These are phyloP conservation scores for Crotalus viridis DNA, from an alignment of 2,113 vertebrate genomes.

Conservation along the genomic window DNA sequence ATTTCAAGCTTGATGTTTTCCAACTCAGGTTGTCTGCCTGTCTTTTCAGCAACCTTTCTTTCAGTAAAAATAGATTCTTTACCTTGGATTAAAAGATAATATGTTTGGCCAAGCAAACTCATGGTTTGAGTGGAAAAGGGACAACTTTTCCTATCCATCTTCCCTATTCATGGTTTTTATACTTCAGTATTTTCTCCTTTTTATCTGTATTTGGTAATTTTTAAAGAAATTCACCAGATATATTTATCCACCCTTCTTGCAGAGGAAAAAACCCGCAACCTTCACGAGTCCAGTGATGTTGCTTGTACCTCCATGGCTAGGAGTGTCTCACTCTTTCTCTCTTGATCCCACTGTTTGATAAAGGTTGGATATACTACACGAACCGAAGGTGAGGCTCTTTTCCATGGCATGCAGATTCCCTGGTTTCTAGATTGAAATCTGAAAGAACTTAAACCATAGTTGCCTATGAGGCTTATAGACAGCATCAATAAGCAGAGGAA, in stretches of 20 bases:
- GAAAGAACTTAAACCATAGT: slow-evolving; percentile 1
- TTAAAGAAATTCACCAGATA: slow-evolving; percentile 27
- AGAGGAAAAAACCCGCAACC: not conserved
- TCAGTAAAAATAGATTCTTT: not conserved
- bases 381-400: slow-evolving; percentile 32
- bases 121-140: not conserved
- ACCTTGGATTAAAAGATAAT: not conserved
- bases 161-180: not conserved
- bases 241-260: not conserved
- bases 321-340: slow-evolving; percentile 43
- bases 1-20: not conserved
- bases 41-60: accelerated
- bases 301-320: slow-evolving; percentile 59
- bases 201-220: slow-evolving; percentile 40
- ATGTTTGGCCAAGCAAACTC: not conserved
- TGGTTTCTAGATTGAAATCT: slow-evolving; percentile 21
- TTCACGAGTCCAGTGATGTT: slow-evolving; percentile 56
- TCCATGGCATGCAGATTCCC: slow-evolving; percentile 49
- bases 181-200: not conserved
- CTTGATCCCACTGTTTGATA: slow-evolving; percentile 62
- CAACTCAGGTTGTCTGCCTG: not conserved
- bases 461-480: slow-evolving; percentile 51
- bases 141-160: not conserved
- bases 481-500: slow-evolving; percentile 75
- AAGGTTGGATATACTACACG: slow-evolving; percentile 65